Evolutionary conservation across 2,113 vertebrate species (phyloP).

Genomic region (Rynchops niger): DNA sequence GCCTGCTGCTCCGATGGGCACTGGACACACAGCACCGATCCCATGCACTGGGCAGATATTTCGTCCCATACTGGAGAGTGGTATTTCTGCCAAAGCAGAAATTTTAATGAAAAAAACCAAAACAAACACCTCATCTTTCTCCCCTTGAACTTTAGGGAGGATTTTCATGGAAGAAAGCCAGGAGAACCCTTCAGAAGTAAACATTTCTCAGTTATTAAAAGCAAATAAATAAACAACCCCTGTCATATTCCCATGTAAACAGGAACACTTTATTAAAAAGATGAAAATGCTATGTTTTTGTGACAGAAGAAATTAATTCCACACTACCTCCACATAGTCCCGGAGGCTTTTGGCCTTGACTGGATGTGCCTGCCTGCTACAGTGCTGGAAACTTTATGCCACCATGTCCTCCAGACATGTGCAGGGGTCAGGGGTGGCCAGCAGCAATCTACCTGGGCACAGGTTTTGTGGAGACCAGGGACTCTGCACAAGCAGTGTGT

Average conservation of each 20-base stretch:
- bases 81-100: not conserved
- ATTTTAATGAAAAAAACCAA: not conserved
- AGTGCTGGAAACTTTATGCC: not conserved
- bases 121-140: not conserved
- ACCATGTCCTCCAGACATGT: fast-evolving
- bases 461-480: fast-evolving
- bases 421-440: not conserved
- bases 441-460: not conserved
- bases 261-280: conserved; percentile 15
- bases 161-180: conserved; percentile 11
- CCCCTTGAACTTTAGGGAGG: conserved; percentile 5
- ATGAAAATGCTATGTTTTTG: not conserved
- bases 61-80: not conserved
- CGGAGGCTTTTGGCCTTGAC: not conserved
- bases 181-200: conserved; percentile 10
- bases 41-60: not conserved
- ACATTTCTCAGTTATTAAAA: conserved; percentile 45
- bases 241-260: not conserved
- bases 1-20: not conserved
- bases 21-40: not conserved
- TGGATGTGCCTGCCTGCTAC: not conserved
- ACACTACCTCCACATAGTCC: not conserved
- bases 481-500: not conserved
- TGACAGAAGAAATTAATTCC: not conserved
- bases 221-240: conserved; percentile 46